Percentiles rank a stretch among this genome's conserved stretches.
These are phyloP conservation scores for Bombus picipes DNA, from an alignment of 1,140 invertebrate species.

Conservation along the genomic window DNA sequence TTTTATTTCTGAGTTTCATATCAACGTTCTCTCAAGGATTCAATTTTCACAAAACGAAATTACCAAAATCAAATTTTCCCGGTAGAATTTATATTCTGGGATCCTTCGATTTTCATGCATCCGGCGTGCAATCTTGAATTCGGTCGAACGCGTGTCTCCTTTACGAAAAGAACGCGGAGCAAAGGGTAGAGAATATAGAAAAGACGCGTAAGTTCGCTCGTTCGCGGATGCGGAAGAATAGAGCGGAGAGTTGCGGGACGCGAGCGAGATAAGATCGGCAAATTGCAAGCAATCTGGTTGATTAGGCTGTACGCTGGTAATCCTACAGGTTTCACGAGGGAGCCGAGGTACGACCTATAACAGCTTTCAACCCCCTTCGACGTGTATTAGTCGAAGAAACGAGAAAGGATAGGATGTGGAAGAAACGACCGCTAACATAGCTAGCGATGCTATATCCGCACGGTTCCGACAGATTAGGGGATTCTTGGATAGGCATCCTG, in stretches of 20 bases:
- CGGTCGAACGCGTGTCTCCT: no score
- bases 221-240: background rate
- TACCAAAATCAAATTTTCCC: background rate
- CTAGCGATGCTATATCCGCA: constrained; percentile 35
- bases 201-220: background rate
- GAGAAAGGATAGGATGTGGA: constrained; percentile 43
- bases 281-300: constrained; percentile 80
- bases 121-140: no score
- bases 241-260: constrained; percentile 1
- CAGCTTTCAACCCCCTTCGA: constrained; percentile 45
- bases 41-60: background rate
- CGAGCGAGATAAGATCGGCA: constrained; percentile 72
- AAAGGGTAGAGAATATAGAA: no score
- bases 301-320: constrained; percentile 78
- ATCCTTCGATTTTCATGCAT: background rate
- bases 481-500: constrained; percentile 36
- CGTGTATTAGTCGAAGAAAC: constrained; percentile 65
- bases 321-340: constrained; percentile 66
- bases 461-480: constrained; percentile 62
- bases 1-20: background rate
- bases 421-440: constrained; percentile 11
- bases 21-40: background rate
- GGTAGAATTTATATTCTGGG: no score
- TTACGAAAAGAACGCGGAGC: background rate
- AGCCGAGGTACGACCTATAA: constrained; percentile 28